phyloP scores from a whole-genome alignment of 2,113 vertebrate genomes.

The Corythornis madagascariensis region DNA sequence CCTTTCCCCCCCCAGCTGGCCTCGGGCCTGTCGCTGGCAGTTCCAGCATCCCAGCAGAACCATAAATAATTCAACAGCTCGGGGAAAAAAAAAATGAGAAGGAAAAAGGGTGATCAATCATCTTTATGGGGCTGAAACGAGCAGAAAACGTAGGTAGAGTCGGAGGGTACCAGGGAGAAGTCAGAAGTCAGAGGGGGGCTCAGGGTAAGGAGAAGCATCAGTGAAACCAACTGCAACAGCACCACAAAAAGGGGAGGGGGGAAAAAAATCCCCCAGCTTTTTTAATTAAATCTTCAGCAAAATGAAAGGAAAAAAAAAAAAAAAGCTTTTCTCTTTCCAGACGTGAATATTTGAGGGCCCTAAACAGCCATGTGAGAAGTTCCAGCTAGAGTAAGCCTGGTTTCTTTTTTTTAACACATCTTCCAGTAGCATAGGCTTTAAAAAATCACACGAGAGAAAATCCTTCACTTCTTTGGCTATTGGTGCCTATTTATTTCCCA shows the following conservation, averaged over 20 bases:
- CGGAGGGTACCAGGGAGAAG: neutral
- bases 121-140: neutral
- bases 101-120: slow-evolving; percentile 10
- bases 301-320: neutral
- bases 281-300: neutral
- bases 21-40: slow-evolving; percentile 10
- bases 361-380: neutral
- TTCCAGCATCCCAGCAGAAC: slow-evolving; percentile 28
- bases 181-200: neutral
- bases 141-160: neutral
- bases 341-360: neutral
- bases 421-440: slow-evolving; percentile 28
- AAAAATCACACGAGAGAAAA: neutral
- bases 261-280: neutral
- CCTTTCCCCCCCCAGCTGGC: slow-evolving; percentile 11
- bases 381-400: neutral
- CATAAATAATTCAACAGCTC: slow-evolving; percentile 48
- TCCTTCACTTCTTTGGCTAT: neutral
- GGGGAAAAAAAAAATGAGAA: neutral
- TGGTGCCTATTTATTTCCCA: neutral
- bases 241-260: neutral
- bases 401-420: neutral
- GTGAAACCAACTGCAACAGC: neutral
- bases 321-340: neutral
- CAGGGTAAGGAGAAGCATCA: neutral